A percentile compares a stretch with the other conserved stretches of the same genome.
phyloP scores from a whole-genome alignment of 2,888 invertebrate species.

The Tipula unca region DNA sequence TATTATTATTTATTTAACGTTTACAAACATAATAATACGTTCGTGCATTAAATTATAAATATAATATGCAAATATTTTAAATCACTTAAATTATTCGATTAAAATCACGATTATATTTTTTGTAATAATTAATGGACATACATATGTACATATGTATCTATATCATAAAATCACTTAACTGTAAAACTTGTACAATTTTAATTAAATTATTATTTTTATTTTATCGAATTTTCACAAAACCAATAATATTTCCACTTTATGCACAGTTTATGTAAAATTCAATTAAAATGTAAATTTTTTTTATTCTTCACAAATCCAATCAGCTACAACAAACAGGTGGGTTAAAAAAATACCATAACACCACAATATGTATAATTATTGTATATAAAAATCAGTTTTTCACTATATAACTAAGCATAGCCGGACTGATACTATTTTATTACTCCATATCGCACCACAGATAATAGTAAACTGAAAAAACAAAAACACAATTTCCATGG shows the following conservation, averaged over 20 bases:
- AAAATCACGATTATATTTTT: background rate
- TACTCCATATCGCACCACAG: background rate
- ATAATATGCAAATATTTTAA: background rate
- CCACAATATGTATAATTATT: no score
- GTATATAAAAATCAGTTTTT: background rate
- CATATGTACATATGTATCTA: background rate
- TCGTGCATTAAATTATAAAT: background rate
- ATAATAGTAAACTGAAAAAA: background rate
- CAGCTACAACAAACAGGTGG: background rate
- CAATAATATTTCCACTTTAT: background rate
- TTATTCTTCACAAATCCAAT: background rate
- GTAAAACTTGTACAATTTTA: background rate
- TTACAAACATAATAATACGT: background rate
- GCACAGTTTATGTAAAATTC: background rate
- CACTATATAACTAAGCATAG: background rate
- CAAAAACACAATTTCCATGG: background rate
- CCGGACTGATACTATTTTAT: background rate
- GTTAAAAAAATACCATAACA: background rate
- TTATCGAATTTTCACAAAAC: background rate
- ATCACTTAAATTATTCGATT: no score
- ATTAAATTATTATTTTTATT: background rate
- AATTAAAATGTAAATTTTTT: conserved; percentile 8
- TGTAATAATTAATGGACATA: background rate
- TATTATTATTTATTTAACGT: background rate
- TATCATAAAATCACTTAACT: background rate